Base-by-base conservation (phyloP, 1,140 invertebrate genomes). In the Philaenus spumarius region DNA sequence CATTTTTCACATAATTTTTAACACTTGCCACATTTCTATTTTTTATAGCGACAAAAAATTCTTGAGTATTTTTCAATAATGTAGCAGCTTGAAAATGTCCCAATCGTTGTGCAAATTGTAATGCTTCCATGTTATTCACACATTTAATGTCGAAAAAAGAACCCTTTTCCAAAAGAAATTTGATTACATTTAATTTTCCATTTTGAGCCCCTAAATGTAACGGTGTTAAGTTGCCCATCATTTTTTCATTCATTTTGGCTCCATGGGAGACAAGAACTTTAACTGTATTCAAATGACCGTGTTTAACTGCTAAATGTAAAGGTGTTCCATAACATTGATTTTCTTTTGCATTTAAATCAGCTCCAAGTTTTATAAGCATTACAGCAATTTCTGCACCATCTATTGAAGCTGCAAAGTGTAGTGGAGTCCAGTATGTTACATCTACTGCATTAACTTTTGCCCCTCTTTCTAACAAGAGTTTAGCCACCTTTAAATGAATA, bases 1-100 rank as follows among this genome's bases (percentile, higher is more conserved):
- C 78, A 68, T 80, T 74, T 48, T 78, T 75, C 22, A 81, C 60
- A 2, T 81, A 61, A 4, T 80, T 62, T 63, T 80, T 77, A 70
- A 78, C 78, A 64, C 80, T 2, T 22, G 12, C 24, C 2, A n/a
- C 14, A 20, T 48, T 20, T 23, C n/a, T 24, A n/a, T 17, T 48
- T 20, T 23, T 20, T 19, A 42, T 20, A 5, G 40, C 40, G 14
- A 5, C 40, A 42, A 42, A 20, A 15, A 42, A 42, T 3, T 5
- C 5, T 4, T 20, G 3, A 42, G n/a, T 14, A 42, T 42, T 15
- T 20, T 42, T 20, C 40, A 42, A 5, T 42, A 15, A 20, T 42
- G 26, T 9, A 30, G 9, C 3, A 30, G 26, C 26, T 30, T 30
- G 3, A 30, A 30, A 4, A 30, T 30, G 26, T 4, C 9, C 9